Conservation (phyloP, 1,140 invertebrate genomes). For the Rhynchophorus ferrugineus region DNA sequence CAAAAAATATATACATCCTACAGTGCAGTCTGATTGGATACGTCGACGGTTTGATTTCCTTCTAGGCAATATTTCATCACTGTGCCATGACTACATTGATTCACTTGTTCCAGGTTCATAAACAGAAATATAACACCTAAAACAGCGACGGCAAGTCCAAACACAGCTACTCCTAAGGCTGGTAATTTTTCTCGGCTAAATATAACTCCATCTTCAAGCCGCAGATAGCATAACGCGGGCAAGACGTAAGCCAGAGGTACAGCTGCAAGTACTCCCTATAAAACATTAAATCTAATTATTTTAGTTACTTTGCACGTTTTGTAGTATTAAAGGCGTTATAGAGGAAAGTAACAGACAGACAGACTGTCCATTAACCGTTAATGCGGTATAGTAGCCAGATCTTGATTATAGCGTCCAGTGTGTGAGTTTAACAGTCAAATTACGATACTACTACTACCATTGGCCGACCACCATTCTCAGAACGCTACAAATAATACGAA, state of each 20-base stretch:
- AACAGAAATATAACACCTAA: constrained; percentile 37
- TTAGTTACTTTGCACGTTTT: not conserved
- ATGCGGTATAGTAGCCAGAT: no score
- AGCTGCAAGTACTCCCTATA: constrained; percentile 72
- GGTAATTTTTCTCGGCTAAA: constrained; percentile 64
- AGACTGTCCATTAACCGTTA: no score
- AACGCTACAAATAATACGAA: no score
- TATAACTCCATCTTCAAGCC: constrained; percentile 63
- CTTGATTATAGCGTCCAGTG: no score
- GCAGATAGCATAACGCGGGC: constrained; percentile 72
- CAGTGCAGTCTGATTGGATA: no score
- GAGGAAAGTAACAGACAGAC: no score
- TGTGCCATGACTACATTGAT: constrained; percentile 37
- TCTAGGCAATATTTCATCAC: constrained; percentile 35
- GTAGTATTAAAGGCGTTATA: not conserved
- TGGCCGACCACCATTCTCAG: no score
- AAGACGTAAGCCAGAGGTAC: constrained; percentile 80
- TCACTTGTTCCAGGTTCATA: constrained; percentile 35
- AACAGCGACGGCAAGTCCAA: constrained; percentile 61
- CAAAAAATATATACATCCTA: no score
- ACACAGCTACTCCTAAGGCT: constrained; percentile 60
- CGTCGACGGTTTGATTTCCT: constrained; percentile 1
- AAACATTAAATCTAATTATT: constrained; percentile 11
- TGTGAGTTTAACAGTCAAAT: no score
- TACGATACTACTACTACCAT: no score